These are phyloP conservation scores for Teleopsis dalmanni DNA, from an alignment of 1,140 invertebrate species.

Conservation along the genomic window DNA sequence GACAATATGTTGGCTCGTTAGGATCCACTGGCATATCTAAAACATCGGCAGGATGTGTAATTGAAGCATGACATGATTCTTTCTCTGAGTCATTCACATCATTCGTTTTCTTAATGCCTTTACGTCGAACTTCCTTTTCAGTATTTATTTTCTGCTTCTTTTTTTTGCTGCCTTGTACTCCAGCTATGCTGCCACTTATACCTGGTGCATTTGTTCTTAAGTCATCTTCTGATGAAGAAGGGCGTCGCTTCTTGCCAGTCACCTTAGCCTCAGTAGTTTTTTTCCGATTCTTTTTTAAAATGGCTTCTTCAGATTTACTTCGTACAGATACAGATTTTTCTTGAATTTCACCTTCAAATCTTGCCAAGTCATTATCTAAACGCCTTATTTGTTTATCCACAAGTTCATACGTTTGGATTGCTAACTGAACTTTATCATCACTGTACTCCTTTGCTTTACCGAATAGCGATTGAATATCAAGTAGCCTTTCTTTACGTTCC, in stretches of 20 bases:
- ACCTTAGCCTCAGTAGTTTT: constrained; percentile 48
- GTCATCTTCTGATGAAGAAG: constrained; percentile 36
- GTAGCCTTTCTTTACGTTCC: constrained; percentile 73
- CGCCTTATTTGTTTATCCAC: constrained; percentile 96
- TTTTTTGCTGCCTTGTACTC: constrained; percentile 41
- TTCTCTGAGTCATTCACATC: constrained; percentile 38
- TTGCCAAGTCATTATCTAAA: constrained; percentile 88
- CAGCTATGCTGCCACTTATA: constrained; percentile 20
- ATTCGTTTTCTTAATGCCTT: constrained; percentile 32
- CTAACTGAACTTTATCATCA: constrained; percentile 94
- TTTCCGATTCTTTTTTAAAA: constrained; percentile 52
- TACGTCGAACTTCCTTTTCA: constrained; percentile 45
- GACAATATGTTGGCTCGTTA: constrained; percentile 3
- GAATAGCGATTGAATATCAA: constrained; percentile 78
- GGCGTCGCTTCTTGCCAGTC: constrained; percentile 39
- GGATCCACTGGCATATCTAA: constrained; percentile 91
- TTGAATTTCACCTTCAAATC: constrained; percentile 95
- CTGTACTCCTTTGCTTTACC: constrained; percentile 90
- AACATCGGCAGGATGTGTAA: constrained; percentile 80
- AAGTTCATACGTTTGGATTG: constrained; percentile 96
- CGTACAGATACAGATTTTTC: constrained; percentile 77
- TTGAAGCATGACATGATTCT: constrained; percentile 40
- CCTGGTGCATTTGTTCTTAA: constrained; percentile 20
- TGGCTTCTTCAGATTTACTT: constrained; percentile 52
- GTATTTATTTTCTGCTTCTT: constrained; percentile 46